Percentiles rank a stretch among this genome's conserved stretches.
Evolutionary conservation across 2,113 vertebrate species (phyloP).

Genomic region (Alectura lathami): DNA sequence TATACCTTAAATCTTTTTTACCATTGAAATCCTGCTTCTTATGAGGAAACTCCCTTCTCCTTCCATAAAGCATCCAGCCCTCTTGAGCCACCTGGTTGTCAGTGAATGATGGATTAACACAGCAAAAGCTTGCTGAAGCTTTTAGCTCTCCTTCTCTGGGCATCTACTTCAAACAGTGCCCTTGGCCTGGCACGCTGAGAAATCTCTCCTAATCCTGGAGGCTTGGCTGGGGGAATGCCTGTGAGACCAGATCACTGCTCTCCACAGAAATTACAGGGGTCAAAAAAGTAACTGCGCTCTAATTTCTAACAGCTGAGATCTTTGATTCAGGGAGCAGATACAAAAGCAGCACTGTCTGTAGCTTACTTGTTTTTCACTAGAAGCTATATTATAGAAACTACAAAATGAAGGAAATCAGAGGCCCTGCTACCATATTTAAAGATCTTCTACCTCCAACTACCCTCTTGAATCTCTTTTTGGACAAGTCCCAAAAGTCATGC

Average conservation of each 20-base stretch:
- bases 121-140: conserved; percentile 6
- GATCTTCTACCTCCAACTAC: not conserved
- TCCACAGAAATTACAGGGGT: conserved; percentile 29
- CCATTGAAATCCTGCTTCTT: conserved; percentile 16
- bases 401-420: conserved; percentile 20
- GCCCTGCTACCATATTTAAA: not conserved
- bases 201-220: conserved; percentile 1
- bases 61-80: not conserved
- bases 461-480: not conserved
- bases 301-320: conserved; percentile 65
- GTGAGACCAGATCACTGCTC: conserved; percentile 19
- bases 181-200: not conserved
- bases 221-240: conserved; percentile 14
- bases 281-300: conserved; percentile 31
- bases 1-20: not conserved
- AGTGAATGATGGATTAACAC: not conserved
- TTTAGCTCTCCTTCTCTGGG: not conserved
- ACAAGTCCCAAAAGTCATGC: not conserved
- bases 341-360: conserved; percentile 54
- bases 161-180: conserved; percentile 2
- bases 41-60: not conserved
- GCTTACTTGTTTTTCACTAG: conserved; percentile 3
- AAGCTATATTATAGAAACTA: not conserved
- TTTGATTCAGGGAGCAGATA: not conserved
- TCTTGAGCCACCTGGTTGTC: not conserved